phyloP scores from a whole-genome alignment of 2,797 vertebrate genomes.

The Eulemur rubriventer region DNA sequence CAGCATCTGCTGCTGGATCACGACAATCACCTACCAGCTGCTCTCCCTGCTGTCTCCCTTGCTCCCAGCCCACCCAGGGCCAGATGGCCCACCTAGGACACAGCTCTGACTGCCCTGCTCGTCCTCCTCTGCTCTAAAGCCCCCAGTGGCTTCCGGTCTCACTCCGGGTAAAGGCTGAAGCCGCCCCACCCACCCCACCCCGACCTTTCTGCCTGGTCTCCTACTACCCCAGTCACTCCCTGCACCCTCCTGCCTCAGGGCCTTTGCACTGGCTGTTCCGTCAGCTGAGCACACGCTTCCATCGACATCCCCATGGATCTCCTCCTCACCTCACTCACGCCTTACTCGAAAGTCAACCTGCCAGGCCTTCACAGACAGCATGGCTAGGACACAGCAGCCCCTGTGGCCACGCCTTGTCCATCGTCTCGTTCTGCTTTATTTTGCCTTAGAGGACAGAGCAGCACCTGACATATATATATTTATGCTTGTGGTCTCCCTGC shows the following conservation, averaged over 20 bases:
- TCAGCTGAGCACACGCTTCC: neutral
- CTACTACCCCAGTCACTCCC: neutral
- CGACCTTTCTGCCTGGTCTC: neutral
- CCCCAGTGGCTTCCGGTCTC: neutral
- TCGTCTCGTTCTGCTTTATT: accelerated
- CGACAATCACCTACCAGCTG: neutral
- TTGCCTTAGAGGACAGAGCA: neutral
- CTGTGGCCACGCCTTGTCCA: neutral
- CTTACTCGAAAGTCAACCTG: neutral
- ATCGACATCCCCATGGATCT: neutral
- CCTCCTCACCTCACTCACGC: neutral
- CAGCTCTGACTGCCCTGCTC: neutral
- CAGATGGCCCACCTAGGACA: neutral
- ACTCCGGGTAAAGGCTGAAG: neutral
- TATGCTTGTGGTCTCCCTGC: neutral
- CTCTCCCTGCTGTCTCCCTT: neutral
- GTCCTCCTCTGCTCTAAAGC: neutral
- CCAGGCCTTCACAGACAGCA: neutral
- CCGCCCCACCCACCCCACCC: neutral
- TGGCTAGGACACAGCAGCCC: neutral
- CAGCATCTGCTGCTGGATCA: neutral
- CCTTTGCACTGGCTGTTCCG: neutral
- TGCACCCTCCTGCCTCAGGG: neutral
- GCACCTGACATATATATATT: neutral
- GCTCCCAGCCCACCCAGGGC: neutral